phyloP scores from a whole-genome alignment of 1,140 invertebrate genomes.

The Hyphantria cunea region DNA sequence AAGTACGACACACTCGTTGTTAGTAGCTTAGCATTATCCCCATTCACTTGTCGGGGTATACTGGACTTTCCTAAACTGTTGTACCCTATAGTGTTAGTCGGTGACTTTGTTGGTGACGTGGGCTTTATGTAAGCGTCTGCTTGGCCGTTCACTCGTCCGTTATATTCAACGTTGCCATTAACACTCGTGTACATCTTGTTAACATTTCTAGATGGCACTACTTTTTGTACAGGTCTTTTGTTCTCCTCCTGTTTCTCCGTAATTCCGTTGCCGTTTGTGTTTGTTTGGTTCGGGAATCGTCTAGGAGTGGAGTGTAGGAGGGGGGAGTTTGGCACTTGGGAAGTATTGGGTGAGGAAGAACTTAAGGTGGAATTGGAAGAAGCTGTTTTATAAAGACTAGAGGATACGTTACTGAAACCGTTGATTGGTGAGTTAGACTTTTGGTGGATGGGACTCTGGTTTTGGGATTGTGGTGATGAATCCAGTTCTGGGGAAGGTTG shows the following conservation, averaged over 20 bases:
- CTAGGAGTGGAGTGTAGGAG: constrained; percentile 73
- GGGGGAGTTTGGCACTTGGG: constrained; percentile 68
- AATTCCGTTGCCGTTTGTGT: constrained; percentile 51
- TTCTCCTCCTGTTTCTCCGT: constrained; percentile 62
- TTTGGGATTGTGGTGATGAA: constrained; percentile 62
- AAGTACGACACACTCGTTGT: constrained; percentile 83
- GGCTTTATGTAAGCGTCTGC: constrained; percentile 87
- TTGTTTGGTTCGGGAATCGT: constrained; percentile 58
- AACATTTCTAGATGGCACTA: constrained; percentile 82
- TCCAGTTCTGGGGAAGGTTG: constrained; percentile 75
- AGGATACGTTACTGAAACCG: constrained; percentile 74
- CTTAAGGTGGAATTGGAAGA: constrained; percentile 62
- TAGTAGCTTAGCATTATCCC: constrained; percentile 75
- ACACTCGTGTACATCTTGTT: constrained; percentile 70
- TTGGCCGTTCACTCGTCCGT: constrained; percentile 66
- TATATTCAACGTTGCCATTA: constrained; percentile 68
- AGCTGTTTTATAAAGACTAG: constrained; percentile 59
- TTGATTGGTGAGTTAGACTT: constrained; percentile 76
- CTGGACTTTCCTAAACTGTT: constrained; percentile 77
- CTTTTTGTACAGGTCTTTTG: constrained; percentile 83
- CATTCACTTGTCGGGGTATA: constrained; percentile 67
- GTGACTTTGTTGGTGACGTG: constrained; percentile 86
- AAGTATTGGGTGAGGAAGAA: constrained; percentile 49
- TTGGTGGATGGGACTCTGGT: constrained; percentile 65
- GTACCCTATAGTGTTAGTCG: constrained; percentile 78